Evolutionary conservation across 2,113 vertebrate genomes (phyloP), one percentile per base, ranked within the genome.

Genomic region (Blennius ocellaris): DNA sequence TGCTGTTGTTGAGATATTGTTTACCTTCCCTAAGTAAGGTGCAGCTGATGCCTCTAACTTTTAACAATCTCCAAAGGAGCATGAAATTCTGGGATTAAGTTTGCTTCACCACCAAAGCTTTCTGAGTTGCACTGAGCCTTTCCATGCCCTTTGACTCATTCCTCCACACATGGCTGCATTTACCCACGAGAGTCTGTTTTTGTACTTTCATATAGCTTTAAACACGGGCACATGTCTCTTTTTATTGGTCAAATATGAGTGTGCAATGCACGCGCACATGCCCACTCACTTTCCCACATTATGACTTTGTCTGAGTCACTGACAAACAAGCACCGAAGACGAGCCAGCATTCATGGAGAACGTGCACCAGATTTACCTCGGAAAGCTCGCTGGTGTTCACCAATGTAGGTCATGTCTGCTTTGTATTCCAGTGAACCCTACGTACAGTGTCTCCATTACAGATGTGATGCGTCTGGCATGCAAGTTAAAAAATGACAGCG

Each of bases 11-110:
- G 65, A 76, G 61, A 74, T 76, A 50, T 68, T 76, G 78, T 85
- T 86, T 77, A 81, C 79, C 75, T 80, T 75, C 62, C 61, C 53
- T 0, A 61, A 40, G 59, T 45, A 61, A 71, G 74, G 73, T 82
- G 83, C 89, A 91, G 88, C 88, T 89, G 89, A 89, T 78, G 81
- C 84, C 62, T 78, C 60, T 45, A 76, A 70, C 62, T 87, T 87
- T 78, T 63, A 79, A 79, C 69, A 67, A 76, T 70, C 67, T 84
- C 80, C 73, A 87, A 64, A 80, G 63, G 44, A 81, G 86, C 74
- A 51, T 87, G 64, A 92, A 84, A 81, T 69, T 76, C 63, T 82
- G 81, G 44, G 47, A 83, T 85, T 87, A 30, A 68, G 69, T 85
- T 73, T 85, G 80, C 69, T 77, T 87, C 80, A 76, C 51, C 69